Base-by-base conservation (phyloP, 2,113 vertebrate species). In the Neolamprologus caudopunctatus region DNA sequence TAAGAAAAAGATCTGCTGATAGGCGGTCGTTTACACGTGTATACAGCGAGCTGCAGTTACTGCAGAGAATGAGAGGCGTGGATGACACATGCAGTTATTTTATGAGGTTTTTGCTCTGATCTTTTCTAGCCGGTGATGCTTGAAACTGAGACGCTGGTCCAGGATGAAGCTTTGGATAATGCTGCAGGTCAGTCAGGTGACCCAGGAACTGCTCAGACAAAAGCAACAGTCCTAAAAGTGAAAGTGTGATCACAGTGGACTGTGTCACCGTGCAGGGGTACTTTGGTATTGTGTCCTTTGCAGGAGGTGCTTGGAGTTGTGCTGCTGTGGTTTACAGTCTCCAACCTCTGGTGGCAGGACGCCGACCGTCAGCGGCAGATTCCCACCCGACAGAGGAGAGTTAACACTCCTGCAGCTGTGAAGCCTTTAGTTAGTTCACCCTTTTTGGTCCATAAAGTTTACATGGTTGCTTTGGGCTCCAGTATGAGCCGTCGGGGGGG, bases 241-340 rank as follows among this genome's bases (percentile, higher is more conserved):
- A 68, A 68, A 63, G 58, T 63, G 31, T 63, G 61, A 66, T 66
- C 16, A 68, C 0, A 37, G 19, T 5, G 33, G 10, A 40, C 33
- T 21, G 33, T 37, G 61, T 35, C 58, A 31, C 17, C 1, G 9
- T 35, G 4, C 31, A n/a, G 63, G 4, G 0, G 7, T n/a, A 37
- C 35, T 40, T 37, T 37, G 66, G 8, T 24, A 2, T 16, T 42
- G n/a, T 17, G 21, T 42, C 8, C 63, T 24, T 16, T 24, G 21
- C n/a, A 73, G 13, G 13, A 45, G 13, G 1, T 45, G 12, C 68
- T 73, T 45, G 21, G 13, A 45, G 58, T 63, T 7, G 68, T 3
- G 37, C 21, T 45, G 37, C 14, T 73, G 12, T 73, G 37, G 37
- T 26, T 71, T 26, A 73, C 13, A 13, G 35, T 40, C n/a, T 71